phyloP scores from a whole-genome alignment of 2,797 vertebrate species.

The Chiloscyllium punctatum region DNA sequence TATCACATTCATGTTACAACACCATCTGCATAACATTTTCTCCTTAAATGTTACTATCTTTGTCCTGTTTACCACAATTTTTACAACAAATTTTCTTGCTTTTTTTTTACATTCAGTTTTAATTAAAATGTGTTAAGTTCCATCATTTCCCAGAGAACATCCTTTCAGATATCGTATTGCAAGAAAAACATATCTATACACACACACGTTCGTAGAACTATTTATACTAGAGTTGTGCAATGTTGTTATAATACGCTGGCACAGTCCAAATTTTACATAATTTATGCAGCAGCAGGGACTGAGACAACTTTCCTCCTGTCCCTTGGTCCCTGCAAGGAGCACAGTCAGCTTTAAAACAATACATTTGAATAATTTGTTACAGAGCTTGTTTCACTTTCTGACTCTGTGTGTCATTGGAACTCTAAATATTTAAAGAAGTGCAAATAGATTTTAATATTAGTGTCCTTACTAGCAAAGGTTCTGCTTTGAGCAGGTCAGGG shows the following conservation, averaged over 20 bases:
- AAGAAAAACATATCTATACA: neutral
- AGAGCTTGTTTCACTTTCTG: neutral
- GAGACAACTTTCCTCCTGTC: neutral
- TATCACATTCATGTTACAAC: neutral
- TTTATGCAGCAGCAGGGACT: constrained; percentile 14
- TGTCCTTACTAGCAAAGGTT: neutral
- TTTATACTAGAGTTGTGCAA: neutral
- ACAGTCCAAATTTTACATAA: neutral
- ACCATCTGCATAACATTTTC: neutral
- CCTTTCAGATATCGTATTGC: neutral
- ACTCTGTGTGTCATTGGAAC: constrained; percentile 7
- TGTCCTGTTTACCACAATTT: neutral
- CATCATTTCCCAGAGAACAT: neutral
- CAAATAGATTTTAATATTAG: constrained; percentile 28
- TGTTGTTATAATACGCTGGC: neutral
- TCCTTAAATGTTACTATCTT: neutral
- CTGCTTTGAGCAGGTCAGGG: neutral
- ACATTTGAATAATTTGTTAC: constrained; percentile 31
- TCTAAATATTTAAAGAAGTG: constrained; percentile 31
- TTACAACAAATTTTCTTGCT: neutral
- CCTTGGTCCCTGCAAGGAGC: constrained; percentile 9
- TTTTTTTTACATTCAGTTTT: neutral
- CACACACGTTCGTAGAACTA: neutral
- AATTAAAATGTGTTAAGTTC: neutral
- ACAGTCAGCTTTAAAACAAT: constrained; percentile 12